Evolutionary conservation across 2,113 vertebrate genomes (phyloP).

Genomic region (Phodopus roborovskii): DNA sequence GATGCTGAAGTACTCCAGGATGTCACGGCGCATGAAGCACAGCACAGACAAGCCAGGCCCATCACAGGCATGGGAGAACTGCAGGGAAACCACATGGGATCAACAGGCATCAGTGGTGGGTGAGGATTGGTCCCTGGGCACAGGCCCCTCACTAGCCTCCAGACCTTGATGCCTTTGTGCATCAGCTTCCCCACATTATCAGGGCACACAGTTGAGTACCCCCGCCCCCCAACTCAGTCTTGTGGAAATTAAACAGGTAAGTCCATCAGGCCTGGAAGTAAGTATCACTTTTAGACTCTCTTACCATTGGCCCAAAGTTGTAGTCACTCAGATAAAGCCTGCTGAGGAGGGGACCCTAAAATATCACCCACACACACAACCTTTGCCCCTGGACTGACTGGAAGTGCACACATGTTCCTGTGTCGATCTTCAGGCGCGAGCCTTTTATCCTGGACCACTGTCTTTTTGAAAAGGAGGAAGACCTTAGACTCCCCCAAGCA

Average conservation of each 20-base stretch:
- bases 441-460: background rate
- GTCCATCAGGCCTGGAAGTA: rapidly evolving
- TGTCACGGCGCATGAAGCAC: slow-evolving; percentile 94
- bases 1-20: slow-evolving; percentile 96
- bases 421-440: rapidly evolving
- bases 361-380: rapidly evolving
- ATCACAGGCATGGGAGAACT: slow-evolving; percentile 91
- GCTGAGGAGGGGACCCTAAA: rapidly evolving
- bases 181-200: background rate
- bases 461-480: background rate
- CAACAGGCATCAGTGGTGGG: background rate
- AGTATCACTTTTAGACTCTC: background rate
- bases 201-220: rapidly evolving
- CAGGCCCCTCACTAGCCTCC: rapidly evolving
- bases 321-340: rapidly evolving
- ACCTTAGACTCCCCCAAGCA: rapidly evolving
- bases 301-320: background rate
- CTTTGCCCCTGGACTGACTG: rapidly evolving
- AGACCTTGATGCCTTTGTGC: rapidly evolving
- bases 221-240: rapidly evolving
- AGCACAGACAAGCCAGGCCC: slow-evolving; percentile 93
- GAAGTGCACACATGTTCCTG: rapidly evolving
- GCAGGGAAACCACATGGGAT: rapidly evolving
- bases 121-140: background rate
- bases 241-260: too few relatives aligned